Conservation (phyloP, 2,113 vertebrate species). For the Fulmarus glacialis region DNA sequence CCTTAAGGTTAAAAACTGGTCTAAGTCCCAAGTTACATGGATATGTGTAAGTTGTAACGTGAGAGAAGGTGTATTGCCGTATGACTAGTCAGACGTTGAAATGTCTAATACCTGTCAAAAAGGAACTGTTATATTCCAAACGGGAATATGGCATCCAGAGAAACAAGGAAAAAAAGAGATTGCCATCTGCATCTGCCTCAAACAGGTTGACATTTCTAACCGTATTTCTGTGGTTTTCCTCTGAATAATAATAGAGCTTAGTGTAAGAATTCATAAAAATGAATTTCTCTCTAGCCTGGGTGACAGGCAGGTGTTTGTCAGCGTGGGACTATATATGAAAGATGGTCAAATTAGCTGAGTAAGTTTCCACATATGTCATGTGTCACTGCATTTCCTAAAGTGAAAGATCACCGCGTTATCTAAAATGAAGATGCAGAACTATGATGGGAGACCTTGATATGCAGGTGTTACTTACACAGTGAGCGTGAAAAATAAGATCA, state of each 20-base stretch:
- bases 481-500: constrained; percentile 23
- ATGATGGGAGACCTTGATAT: neutral
- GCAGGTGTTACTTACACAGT: neutral
- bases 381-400: constrained; percentile 15
- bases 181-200: neutral
- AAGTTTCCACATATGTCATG: constrained; percentile 36
- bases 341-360: constrained; percentile 47
- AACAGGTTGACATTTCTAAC: neutral
- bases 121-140: neutral
- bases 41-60: neutral
- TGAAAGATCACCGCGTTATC: neutral
- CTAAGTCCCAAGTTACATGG: neutral
- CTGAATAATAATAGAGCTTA: neutral
- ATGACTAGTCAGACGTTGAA: neutral
- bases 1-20: neutral
- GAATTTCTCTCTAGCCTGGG: neutral
- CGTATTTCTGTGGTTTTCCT: neutral
- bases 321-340: neutral
- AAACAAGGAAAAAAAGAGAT: neutral
- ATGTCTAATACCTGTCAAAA: neutral
- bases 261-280: neutral
- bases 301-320: constrained; percentile 48
- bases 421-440: constrained; percentile 19
- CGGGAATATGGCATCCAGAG: neutral
- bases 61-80: neutral